Base-by-base conservation (phyloP, 2,888 invertebrate genomes). In the Xestia xanthographa region DNA sequence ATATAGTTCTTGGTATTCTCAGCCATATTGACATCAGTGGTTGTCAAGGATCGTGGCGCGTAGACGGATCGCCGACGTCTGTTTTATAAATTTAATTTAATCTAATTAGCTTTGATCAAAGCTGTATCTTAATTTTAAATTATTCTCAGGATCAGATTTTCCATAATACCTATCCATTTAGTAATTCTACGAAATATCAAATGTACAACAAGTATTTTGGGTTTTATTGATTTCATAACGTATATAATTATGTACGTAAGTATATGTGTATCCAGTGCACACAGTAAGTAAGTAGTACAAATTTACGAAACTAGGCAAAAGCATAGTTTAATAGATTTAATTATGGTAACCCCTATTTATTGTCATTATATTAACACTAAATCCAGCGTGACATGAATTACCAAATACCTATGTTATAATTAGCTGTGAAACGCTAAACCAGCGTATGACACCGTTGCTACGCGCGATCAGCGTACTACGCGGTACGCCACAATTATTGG, bases 401-500 rank as follows among this genome's bases (percentile, higher is more conserved):
- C 20, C 41, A 72, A 56, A 34, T 2, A 65, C 29, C n/a, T n/a
- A 71, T 17, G 41, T 63, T 41, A 60, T 65, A 62, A 66, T 82
- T 62, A 70, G 22, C 48, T 82, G 11, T 34, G 58, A 67, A 67
- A 69, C 56, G 29, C 45, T 60, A 69, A 65, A 77, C 69, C 67
- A 53, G 29, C n/a, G 50, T 45, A 63, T 43, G 29, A 17, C n/a
- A 45, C 26, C 50, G 50, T 82, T 50, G 66, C 29, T 56, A 66
- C 56, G 72, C 56, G n/a, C 26, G 48, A 48, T 53, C 11, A 26
- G 58, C 58, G 41, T 71, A 67, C 63, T 82, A 43, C 60, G 75
- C 50, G 72, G 62, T 62, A 66, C 26, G 20, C 79, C 68, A 69
- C 65, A 72, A 68, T 72, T 75, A 79, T 67, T 75, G 38, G 41